phyloP scores from a whole-genome alignment of 2,113 vertebrate genomes.

The Entomyzon cyanotis region DNA sequence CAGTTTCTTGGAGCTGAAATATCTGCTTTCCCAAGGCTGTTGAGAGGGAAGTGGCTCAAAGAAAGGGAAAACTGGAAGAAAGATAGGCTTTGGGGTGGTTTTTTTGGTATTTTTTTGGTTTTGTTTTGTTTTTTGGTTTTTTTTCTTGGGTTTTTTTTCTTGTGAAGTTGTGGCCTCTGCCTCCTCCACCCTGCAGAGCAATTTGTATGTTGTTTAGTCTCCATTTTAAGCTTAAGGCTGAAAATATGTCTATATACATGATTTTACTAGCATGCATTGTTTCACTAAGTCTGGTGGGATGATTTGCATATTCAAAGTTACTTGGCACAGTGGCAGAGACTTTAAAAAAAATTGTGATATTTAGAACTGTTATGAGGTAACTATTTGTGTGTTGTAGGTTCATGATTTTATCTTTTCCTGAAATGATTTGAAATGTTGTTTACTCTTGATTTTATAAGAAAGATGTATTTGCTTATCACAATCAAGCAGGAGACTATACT shows the following conservation, averaged over 20 bases:
- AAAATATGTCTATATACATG: background rate
- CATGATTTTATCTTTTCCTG: background rate
- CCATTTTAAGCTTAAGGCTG: background rate
- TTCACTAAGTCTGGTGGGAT: background rate
- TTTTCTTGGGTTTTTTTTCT: too few relatives aligned
- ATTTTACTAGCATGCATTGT: background rate
- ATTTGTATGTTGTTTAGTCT: background rate
- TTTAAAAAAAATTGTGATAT: background rate
- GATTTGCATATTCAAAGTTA: background rate
- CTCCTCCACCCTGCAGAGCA: background rate
- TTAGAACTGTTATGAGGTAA: background rate
- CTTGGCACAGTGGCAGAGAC: background rate
- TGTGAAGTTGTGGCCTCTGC: background rate
- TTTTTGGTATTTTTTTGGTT: too few relatives aligned
- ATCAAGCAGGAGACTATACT: background rate
- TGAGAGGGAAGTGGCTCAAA: background rate
- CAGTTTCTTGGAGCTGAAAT: background rate
- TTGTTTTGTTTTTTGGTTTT: background rate
- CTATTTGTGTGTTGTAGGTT: background rate
- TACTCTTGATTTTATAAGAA: background rate
- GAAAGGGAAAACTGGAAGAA: background rate
- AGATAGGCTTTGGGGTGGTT: background rate
- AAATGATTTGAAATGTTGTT: background rate
- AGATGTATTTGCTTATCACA: background rate
- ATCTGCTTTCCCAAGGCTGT: background rate